Evolutionary conservation across 2,888 invertebrate genomes (phyloP), one percentile per base, ranked within the genome.

Genomic region (Argyresthia albistria): DNA sequence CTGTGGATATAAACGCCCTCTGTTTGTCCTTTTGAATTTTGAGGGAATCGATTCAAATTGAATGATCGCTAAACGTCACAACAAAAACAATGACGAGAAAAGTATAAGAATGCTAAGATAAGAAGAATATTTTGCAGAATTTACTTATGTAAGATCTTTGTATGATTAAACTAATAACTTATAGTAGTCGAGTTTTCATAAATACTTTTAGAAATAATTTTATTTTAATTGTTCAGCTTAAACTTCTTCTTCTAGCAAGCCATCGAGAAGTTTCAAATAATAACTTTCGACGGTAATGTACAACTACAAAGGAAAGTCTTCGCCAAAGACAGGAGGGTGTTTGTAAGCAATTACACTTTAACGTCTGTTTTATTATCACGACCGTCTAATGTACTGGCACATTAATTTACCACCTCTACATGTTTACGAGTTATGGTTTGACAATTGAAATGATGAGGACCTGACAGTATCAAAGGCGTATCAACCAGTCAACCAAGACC

Each of bases 321-420:
- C 25, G 25, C 6, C 10, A 45, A 3, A n/a, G 10, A 10, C 9
- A 62, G 60, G 61, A 63, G 59, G 57, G 59, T 60, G 64, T 66
- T 69, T 71, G 76, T 78, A 74, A 71, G 76, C 82, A 83, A 86
- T 86, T 84, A 84, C 76, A 76, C 72, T 83, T 82, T 84, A 83
- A 84, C 80, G 82, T 67, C 74, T 81, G 80, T 84, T 86, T 84
- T 84, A 84, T 82, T 83, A 83, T 83, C 81, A 80, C 75, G 64
- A 67, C 66, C 74, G 76, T 80, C 81, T 84, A 84, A 84, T 84
- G 83, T 83, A 82, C 76, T 77, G 72, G 73, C 70, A 72, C 80
- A 81, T 84, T 83, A 84, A 86, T 83, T 84, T 83, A 84, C 84
- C 81, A 80, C 80, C 78, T 78, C 73, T 73, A 64, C 72, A 71